phyloP scores from a whole-genome alignment of 92 coral and sea anemone genomes.

The Nematostella vectensis region DNA sequence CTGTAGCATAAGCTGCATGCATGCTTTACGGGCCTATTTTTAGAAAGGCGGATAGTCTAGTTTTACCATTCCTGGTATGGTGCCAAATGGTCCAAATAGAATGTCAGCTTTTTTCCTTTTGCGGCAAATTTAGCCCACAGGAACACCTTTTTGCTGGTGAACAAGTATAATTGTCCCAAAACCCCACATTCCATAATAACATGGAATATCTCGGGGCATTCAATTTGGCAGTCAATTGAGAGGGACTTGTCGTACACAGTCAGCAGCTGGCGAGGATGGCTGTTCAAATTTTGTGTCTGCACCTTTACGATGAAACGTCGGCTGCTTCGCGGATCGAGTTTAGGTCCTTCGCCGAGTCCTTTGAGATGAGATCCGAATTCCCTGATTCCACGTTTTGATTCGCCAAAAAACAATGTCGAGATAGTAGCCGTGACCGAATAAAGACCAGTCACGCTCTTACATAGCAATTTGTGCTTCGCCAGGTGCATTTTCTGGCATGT shows the following conservation, averaged over 20 bases:
- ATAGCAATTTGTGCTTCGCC: constrained; percentile 32
- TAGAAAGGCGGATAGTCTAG: constrained; percentile 34
- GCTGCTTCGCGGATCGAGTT: constrained; percentile 14
- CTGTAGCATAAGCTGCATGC: too few relatives aligned
- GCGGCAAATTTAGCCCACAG: constrained; percentile 40
- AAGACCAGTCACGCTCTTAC: constrained; percentile 19
- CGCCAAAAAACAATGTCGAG: not conserved
- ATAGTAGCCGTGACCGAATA: constrained; percentile 33
- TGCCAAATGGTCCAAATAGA: constrained; percentile 38
- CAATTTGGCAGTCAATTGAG: constrained; percentile 10
- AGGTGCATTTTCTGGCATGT: constrained; percentile 31
- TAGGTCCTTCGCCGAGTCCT: constrained; percentile 27
- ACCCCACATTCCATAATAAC: constrained; percentile 63
- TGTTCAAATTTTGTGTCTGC: constrained; percentile 30
- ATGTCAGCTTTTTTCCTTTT: constrained; percentile 23
- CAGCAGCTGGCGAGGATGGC: constrained; percentile 41
- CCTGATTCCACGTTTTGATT: not conserved
- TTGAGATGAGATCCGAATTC: constrained; percentile 14
- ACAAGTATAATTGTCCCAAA: constrained; percentile 18
- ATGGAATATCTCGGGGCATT: constrained; percentile 38
- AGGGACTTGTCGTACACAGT: constrained; percentile 27
- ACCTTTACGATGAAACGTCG: constrained; percentile 46
- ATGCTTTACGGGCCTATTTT: too few relatives aligned
- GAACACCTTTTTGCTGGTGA: constrained; percentile 44
- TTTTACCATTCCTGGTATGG: too few relatives aligned